Evolutionary conservation across 2,888 invertebrate genomes (phyloP).

Genomic region (Nemotelus nigrinus): DNA sequence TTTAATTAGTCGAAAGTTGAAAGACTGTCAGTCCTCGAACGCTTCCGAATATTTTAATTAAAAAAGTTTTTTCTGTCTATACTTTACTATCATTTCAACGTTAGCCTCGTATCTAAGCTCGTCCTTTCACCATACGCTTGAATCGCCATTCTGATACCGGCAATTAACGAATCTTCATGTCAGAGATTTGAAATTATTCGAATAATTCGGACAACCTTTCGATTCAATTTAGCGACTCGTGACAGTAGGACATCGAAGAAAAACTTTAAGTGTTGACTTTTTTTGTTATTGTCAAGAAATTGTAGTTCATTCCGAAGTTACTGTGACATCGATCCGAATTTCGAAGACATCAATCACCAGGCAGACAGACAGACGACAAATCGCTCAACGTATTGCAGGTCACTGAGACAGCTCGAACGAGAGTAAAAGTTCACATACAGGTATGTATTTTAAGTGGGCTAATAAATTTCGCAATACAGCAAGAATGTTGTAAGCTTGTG

Average conservation of each 20-base stretch:
- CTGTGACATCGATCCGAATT: no score
- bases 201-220: no score
- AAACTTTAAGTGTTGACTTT: no score
- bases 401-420: slow-evolving; percentile 19
- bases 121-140: slow-evolving; percentile 1
- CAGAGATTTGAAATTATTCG: no score
- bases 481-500: slow-evolving; percentile 14
- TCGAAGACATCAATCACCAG: no score
- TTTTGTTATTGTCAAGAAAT: no score
- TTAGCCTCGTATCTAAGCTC: background rate
- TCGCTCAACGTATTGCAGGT: background rate
- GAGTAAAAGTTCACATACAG: slow-evolving; percentile 45
- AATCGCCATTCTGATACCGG: no score
- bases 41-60: slow-evolving; percentile 47
- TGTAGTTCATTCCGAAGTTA: no score
- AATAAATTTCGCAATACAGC: background rate
- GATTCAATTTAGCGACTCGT: no score
- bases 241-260: no score
- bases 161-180: no score
- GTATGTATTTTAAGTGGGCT: slow-evolving; percentile 37
- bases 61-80: slow-evolving; percentile 40
- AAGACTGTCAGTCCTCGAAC: background rate
- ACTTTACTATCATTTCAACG: background rate
- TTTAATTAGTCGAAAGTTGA: slow-evolving; percentile 46
- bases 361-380: background rate